These are phyloP conservation scores for Girardinichthys multiradiatus DNA, from an alignment of 2,113 vertebrate genomes.

Conservation along the genomic window DNA sequence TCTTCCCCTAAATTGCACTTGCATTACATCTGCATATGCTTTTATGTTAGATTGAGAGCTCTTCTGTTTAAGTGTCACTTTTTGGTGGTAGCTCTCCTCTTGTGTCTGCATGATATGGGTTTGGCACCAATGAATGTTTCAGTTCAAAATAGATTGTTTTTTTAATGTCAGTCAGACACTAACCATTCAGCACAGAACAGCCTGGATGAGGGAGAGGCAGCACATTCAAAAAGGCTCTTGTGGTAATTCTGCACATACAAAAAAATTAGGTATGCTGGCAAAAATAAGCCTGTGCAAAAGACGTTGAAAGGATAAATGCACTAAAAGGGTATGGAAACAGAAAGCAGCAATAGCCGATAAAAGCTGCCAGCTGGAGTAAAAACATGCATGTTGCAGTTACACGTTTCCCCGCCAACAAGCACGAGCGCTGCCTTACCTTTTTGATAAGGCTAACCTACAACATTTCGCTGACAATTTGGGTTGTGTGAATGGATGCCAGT, in stretches of 20 bases:
- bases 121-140: constrained; percentile 48
- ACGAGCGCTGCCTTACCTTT: constrained; percentile 12
- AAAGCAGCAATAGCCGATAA: constrained; percentile 26
- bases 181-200: constrained; percentile 49
- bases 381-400: constrained; percentile 15
- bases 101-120: constrained; percentile 52
- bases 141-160: constrained; percentile 60
- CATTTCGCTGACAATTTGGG: constrained; percentile 6
- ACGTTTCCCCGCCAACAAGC: constrained; percentile 22
- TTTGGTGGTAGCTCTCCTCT: constrained; percentile 52
- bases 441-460: background rate
- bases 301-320: constrained; percentile 29
- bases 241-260: constrained; percentile 45
- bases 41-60: constrained; percentile 55
- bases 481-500: background rate
- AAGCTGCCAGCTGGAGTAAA: constrained; percentile 32
- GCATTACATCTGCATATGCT: constrained; percentile 35
- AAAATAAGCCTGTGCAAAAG: constrained; percentile 48
- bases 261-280: constrained; percentile 48
- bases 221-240: constrained; percentile 47
- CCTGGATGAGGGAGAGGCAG: constrained; percentile 30
- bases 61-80: constrained; percentile 61
- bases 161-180: constrained; percentile 51
- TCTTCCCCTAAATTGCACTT: constrained; percentile 48
- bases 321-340: constrained; percentile 40